Evolutionary conservation across 1,140 invertebrate species (phyloP).

Genomic region (Lasioglossum albipes): DNA sequence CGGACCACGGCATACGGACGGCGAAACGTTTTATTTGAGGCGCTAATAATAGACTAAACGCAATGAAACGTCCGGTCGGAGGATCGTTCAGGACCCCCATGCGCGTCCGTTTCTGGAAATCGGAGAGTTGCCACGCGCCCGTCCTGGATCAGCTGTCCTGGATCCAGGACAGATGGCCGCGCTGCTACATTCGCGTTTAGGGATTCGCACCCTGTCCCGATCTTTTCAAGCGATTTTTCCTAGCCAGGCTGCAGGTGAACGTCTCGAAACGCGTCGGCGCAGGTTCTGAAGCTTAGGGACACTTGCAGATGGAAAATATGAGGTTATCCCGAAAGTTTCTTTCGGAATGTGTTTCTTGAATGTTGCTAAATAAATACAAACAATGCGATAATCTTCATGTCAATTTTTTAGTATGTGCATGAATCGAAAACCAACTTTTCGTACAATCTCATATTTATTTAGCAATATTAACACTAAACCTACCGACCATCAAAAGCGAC

Average conservation of each 20-base stretch:
- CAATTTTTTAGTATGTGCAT: too few species aligned
- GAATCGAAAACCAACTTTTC: too few species aligned
- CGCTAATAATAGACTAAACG: constrained; percentile 56
- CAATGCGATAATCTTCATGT: too few species aligned
- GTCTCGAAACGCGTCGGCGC: constrained; percentile 51
- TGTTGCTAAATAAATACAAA: too few species aligned
- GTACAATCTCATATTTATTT: too few species aligned
- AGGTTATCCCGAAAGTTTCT: too few species aligned
- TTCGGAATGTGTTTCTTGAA: too few species aligned
- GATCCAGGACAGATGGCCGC: constrained; percentile 68
- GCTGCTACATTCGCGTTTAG: constrained; percentile 36
- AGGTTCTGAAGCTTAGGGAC: constrained; percentile 46
- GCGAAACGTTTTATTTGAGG: constrained; percentile 49
- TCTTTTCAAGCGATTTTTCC: constrained; percentile 70
- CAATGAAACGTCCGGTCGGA: constrained; percentile 51
- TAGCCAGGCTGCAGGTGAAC: constrained; percentile 74
- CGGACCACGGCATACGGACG: constrained; percentile 21
- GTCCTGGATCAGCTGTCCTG: constrained; percentile 64
- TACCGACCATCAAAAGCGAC: too few species aligned
- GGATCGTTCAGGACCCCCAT: constrained; percentile 35
- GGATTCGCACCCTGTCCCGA: constrained; percentile 31
- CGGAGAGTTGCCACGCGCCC: constrained; percentile 69
- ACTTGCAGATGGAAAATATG: neutral
- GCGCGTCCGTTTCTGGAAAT: constrained; percentile 63
- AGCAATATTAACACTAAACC: too few species aligned